These are phyloP conservation scores for Lucilia sericata DNA, from an alignment of 1,140 invertebrate species.

Conservation along the genomic window DNA sequence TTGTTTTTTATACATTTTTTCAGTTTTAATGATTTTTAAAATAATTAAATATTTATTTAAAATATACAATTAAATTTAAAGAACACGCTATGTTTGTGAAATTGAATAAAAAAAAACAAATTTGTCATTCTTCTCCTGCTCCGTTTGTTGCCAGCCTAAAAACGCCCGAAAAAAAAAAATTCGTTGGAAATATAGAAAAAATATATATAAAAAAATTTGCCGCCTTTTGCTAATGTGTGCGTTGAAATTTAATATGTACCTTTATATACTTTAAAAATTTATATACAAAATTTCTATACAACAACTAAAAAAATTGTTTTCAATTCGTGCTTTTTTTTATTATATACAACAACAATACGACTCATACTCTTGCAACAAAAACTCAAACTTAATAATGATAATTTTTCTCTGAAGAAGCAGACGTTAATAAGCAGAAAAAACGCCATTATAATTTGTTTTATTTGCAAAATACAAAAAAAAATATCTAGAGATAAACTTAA, in stretches of 20 bases:
- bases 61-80: conserved; percentile 7
- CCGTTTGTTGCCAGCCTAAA: not conserved
- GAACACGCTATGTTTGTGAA: conserved; percentile 26
- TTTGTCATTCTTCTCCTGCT: conserved; percentile 16
- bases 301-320: conserved; percentile 25
- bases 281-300: too few species aligned
- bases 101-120: not conserved
- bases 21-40: not conserved
- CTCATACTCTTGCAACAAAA: not conserved
- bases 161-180: not conserved
- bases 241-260: conserved; percentile 45
- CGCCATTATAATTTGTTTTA: conserved; percentile 1
- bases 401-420: not conserved
- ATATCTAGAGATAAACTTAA: not conserved
- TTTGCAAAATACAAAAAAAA: not conserved
- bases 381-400: not conserved
- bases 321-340: conserved; percentile 2
- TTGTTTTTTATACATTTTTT: not conserved
- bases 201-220: conserved; percentile 23
- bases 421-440: not conserved
- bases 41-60: not conserved
- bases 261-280: conserved; percentile 10
- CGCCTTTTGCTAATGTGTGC: conserved; percentile 45
- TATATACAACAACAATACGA: not conserved
- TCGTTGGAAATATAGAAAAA: conserved; percentile 20